phyloP scores from a whole-genome alignment of 2,888 invertebrate genomes.

The Megastigmus dorsalis region DNA sequence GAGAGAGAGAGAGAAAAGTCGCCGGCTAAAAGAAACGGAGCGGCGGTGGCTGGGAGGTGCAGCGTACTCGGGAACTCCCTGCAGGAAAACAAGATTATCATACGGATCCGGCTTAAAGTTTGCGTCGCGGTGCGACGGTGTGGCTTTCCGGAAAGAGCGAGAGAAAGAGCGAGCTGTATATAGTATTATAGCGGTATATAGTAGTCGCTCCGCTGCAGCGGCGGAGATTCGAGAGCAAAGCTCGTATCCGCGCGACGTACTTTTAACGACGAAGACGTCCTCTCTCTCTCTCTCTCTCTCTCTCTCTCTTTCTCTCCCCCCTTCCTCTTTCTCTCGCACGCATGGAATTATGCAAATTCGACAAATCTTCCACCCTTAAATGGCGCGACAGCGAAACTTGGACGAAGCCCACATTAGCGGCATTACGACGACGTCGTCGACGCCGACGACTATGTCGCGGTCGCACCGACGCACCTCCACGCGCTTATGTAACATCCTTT shows the following conservation, averaged over 20 bases:
- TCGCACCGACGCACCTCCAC: too few relatives aligned
- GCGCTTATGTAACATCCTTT: too few relatives aligned
- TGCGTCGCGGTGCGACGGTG: conserved; percentile 25
- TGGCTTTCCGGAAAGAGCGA: conserved; percentile 34
- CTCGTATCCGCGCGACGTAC: conserved; percentile 10
- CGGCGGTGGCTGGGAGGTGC: background rate
- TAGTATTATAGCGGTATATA: background rate
- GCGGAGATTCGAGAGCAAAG: conserved; percentile 29
- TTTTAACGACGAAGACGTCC: conserved; percentile 39
- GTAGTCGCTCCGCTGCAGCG: background rate
- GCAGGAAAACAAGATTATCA: conserved; percentile 55
- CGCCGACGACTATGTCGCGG: too few relatives aligned
- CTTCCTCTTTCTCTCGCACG: background rate
- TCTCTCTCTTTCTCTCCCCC: background rate
- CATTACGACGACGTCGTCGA: conserved; percentile 24
- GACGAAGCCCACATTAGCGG: conserved; percentile 43
- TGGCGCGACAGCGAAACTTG: conserved; percentile 46
- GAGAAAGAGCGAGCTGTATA: background rate
- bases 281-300: background rate
- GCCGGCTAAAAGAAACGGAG: background rate
- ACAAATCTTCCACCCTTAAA: conserved; percentile 54
- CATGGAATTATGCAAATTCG: conserved; percentile 58
- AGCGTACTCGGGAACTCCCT: conserved; percentile 33
- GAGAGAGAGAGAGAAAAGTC: background rate
- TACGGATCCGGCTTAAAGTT: conserved; percentile 54